Conservation (phyloP, 2,797 vertebrate genomes). For the Psittacula derbiana region DNA sequence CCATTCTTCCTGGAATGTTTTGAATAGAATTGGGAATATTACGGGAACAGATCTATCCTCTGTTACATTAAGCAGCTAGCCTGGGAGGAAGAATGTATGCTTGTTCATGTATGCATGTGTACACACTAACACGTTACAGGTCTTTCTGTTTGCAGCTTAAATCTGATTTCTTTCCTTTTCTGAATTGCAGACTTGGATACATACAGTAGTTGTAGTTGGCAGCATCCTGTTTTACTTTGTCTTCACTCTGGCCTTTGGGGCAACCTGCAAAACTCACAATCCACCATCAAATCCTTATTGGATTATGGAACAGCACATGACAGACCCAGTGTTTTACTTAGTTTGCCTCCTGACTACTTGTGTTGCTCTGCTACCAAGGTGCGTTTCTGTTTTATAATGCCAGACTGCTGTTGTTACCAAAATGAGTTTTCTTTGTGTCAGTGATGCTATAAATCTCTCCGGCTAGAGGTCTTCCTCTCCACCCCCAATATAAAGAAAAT, state of each 20-base stretch:
- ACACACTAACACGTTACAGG: neutral
- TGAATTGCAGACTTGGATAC: slow-evolving; percentile 87
- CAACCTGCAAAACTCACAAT: slow-evolving; percentile 82
- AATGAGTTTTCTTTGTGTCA: neutral
- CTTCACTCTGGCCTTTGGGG: slow-evolving; percentile 82
- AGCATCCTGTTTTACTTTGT: slow-evolving; percentile 83
- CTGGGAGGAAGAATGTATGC: neutral
- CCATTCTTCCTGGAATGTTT: neutral
- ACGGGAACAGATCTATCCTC: neutral
- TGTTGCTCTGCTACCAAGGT: slow-evolving; percentile 91
- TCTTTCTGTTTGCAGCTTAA: neutral
- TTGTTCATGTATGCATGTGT: neutral
- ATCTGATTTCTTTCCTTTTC: neutral
- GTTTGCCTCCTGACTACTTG: slow-evolving; percentile 82
- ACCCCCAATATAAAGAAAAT: neutral
- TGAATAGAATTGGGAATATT: neutral
- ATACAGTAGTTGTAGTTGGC: slow-evolving; percentile 74
- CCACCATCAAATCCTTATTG: slow-evolving; percentile 84
- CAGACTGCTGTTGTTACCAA: neutral
- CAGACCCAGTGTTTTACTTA: slow-evolving; percentile 84
- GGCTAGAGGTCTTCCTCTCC: neutral
- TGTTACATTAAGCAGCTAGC: neutral
- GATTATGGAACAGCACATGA: slow-evolving; percentile 82
- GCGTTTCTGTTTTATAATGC: neutral
- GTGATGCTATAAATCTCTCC: neutral